phyloP scores from a whole-genome alignment of 2,888 invertebrate species.

The Thumatha senex region DNA sequence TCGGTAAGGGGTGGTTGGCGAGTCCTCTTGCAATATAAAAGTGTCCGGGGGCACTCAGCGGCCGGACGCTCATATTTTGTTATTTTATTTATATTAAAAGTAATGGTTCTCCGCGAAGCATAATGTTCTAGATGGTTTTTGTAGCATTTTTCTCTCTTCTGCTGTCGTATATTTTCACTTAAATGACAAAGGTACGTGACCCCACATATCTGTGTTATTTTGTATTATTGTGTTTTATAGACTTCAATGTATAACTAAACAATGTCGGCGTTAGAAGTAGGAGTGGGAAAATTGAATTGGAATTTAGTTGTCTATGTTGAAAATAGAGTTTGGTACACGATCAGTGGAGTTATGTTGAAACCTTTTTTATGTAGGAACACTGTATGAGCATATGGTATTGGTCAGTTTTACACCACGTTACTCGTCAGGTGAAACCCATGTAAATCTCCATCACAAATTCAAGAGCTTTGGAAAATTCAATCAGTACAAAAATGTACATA shows the following conservation, averaged over 20 bases:
- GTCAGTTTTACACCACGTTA: no score
- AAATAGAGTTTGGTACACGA: no score
- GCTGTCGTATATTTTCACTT: conserved; percentile 83
- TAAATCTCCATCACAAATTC: no score
- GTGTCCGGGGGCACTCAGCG: conserved; percentile 80
- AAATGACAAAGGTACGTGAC: conserved; percentile 78
- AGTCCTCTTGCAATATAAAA: conserved; percentile 76
- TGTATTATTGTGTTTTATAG: conserved; percentile 53
- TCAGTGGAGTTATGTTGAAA: no score
- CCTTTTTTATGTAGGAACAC: no score
- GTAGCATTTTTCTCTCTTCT: conserved; percentile 78
- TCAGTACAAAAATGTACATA: no score
- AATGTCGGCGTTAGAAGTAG: conserved; percentile 3
- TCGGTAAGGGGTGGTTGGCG: conserved; percentile 39
- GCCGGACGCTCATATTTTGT: conserved; percentile 84
- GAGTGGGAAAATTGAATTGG: neutral
- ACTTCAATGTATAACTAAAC: conserved; percentile 31
- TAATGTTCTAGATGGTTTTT: conserved; percentile 78
- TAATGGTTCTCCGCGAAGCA: conserved; percentile 77
- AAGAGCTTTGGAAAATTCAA: no score
- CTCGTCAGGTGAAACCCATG: no score
- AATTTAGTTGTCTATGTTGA: neutral
- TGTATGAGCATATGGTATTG: no score
- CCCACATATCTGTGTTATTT: conserved; percentile 67
- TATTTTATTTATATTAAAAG: conserved; percentile 84